phyloP scores from a whole-genome alignment of 2,888 invertebrate genomes.

The Camponotus fellah region DNA sequence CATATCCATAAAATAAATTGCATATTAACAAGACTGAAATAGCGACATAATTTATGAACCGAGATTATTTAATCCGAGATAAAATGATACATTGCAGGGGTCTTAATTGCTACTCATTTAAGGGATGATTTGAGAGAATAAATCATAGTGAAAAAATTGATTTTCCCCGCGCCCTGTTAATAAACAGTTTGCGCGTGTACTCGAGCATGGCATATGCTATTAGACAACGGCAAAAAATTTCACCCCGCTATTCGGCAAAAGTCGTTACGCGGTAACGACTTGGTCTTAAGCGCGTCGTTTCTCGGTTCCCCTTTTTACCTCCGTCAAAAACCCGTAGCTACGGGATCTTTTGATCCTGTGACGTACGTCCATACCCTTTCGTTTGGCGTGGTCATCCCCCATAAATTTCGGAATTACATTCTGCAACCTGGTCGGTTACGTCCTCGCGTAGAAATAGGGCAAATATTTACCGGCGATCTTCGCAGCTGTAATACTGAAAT shows the following conservation, averaged over 20 bases:
- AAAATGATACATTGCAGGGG: background rate
- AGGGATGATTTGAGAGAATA: slow-evolving; percentile 36
- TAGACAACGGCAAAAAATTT: slow-evolving; percentile 24
- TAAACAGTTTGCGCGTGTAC: slow-evolving; percentile 35
- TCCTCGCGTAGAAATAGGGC: slow-evolving; percentile 49
- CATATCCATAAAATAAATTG: slow-evolving; percentile 2
- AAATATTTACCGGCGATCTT: slow-evolving; percentile 73
- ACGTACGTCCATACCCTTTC: slow-evolving; percentile 59
- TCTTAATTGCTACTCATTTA: slow-evolving; percentile 20
- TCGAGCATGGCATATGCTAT: slow-evolving; percentile 19
- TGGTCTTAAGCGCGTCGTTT: slow-evolving; percentile 49
- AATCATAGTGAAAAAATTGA: slow-evolving; percentile 39
- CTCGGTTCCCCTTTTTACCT: slow-evolving; percentile 38
- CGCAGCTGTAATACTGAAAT: slow-evolving; percentile 71
- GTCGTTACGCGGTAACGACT: slow-evolving; percentile 45
- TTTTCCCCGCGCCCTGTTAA: slow-evolving; percentile 20
- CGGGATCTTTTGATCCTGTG: slow-evolving; percentile 45
- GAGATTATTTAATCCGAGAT: background rate
- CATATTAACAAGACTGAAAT: background rate
- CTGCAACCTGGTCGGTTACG: slow-evolving; percentile 17
- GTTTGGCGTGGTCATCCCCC: slow-evolving; percentile 62
- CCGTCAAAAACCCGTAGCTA: slow-evolving; percentile 24
- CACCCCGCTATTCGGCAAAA: slow-evolving; percentile 11
- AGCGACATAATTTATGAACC: slow-evolving; percentile 9
- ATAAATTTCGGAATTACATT: slow-evolving; percentile 71